phyloP scores from a whole-genome alignment of 2,888 invertebrate species.

The Tenthredo livida region DNA sequence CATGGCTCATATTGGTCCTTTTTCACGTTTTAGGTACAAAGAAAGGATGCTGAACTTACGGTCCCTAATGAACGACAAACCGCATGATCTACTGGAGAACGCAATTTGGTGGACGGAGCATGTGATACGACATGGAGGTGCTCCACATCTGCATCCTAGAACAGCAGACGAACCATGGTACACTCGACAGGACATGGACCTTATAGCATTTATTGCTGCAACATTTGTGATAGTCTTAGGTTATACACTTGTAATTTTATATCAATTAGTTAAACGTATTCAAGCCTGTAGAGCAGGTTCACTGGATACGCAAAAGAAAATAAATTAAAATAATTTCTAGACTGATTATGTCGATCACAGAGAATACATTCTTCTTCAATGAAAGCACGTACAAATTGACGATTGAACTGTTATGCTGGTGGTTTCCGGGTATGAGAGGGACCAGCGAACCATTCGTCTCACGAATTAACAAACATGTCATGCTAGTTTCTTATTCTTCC shows the following conservation, averaged over 20 bases:
- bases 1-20: background rate
- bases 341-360: too few relatives aligned
- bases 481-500: too few relatives aligned
- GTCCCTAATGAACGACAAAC: background rate
- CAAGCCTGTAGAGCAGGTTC: too few relatives aligned
- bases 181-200: constrained; percentile 59
- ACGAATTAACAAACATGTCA: too few relatives aligned
- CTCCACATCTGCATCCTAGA: constrained; percentile 59
- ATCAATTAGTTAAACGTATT: background rate
- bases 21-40: constrained; percentile 61
- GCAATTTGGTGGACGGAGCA: constrained; percentile 65
- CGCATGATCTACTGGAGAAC: too few relatives aligned
- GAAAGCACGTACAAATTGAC: too few relatives aligned
- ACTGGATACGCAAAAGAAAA: too few relatives aligned
- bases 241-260: background rate
- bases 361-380: too few relatives aligned
- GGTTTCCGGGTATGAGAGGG: too few relatives aligned
- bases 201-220: constrained; percentile 60
- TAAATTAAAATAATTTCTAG: too few relatives aligned
- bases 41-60: constrained; percentile 58
- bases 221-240: background rate
- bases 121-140: constrained; percentile 65
- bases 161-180: constrained; percentile 61
- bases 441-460: too few relatives aligned
- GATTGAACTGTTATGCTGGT: too few relatives aligned